A percentile compares a stretch with the other conserved stretches of the same genome.
Conservation (phyloP, 1,140 invertebrate genomes). For the Drosophila repletoides region DNA sequence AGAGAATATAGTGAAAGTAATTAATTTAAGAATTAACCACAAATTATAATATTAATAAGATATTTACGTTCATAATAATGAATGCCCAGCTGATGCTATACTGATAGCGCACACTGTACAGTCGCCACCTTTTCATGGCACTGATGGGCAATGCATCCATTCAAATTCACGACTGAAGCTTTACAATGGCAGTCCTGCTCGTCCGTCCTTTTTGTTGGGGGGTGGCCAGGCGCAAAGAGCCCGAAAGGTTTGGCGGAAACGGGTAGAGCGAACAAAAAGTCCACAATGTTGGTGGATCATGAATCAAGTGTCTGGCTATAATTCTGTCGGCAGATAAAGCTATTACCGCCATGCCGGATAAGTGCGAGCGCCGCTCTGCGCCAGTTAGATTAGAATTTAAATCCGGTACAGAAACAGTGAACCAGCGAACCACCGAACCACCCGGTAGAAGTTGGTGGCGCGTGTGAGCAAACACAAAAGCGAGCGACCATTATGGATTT, state of each 20-base stretch:
- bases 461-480: slow-evolving; percentile 51
- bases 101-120: background rate
- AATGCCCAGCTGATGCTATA: background rate
- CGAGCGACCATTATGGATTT: slow-evolving; percentile 65
- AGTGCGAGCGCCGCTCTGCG: slow-evolving; percentile 43
- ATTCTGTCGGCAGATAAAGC: slow-evolving; percentile 79
- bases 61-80: background rate
- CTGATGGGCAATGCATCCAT: slow-evolving; percentile 42
- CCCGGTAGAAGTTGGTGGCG: slow-evolving; percentile 18
- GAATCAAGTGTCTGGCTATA: slow-evolving; percentile 70
- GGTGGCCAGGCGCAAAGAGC: background rate
- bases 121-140: background rate
- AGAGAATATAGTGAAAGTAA: too few species aligned
- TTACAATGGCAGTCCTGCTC: slow-evolving; percentile 34
- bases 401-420: slow-evolving; percentile 51
- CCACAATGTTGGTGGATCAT: slow-evolving; percentile 56
- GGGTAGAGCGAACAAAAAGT: slow-evolving; percentile 26
- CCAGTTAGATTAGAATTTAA: slow-evolving; percentile 77
- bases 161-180: slow-evolving; percentile 48
- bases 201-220: slow-evolving; percentile 33
- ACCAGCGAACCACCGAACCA: slow-evolving; percentile 13
- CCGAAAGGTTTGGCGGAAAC: slow-evolving; percentile 23
- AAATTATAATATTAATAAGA: background rate
- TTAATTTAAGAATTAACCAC: too few species aligned
- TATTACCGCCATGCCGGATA: slow-evolving; percentile 77